Conservation (phyloP, 1,140 invertebrate genomes). For the Neodiprion pinetum region DNA sequence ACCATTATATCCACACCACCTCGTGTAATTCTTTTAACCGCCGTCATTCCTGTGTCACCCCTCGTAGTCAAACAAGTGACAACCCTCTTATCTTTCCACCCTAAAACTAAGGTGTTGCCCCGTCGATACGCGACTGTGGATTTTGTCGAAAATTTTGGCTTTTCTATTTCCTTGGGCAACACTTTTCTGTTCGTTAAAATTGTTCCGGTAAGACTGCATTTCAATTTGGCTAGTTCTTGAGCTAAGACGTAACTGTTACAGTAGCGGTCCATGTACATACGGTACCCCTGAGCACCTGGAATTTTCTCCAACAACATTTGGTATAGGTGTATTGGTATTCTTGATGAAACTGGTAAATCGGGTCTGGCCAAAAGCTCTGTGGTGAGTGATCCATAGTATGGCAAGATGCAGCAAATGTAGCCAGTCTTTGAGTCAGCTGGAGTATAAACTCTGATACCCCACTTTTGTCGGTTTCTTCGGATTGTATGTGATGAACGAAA, state of each 20-base stretch:
- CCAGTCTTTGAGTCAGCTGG: constrained; percentile 32
- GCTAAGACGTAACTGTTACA: constrained; percentile 31
- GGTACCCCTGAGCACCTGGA: constrained; percentile 22
- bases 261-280: constrained; percentile 32
- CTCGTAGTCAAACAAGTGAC: constrained; percentile 20
- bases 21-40: constrained; percentile 19
- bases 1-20: constrained; percentile 14
- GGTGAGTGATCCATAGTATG: constrained; percentile 35
- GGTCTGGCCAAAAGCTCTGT: constrained; percentile 28
- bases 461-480: constrained; percentile 43
- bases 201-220: constrained; percentile 24
- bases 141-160: constrained; percentile 24
- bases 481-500: constrained; percentile 39
- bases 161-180: constrained; percentile 28
- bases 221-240: constrained; percentile 29
- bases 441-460: constrained; percentile 37
- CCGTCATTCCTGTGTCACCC: background rate
- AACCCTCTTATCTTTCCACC: constrained; percentile 20
- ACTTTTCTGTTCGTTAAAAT: constrained; percentile 32
- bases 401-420: constrained; percentile 38
- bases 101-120: constrained; percentile 15
- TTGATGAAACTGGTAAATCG: constrained; percentile 29
- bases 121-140: constrained; percentile 23
- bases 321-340: constrained; percentile 29
- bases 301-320: constrained; percentile 24